Conservation (phyloP, 2,113 vertebrate species). For the Notiomystis cincta region DNA sequence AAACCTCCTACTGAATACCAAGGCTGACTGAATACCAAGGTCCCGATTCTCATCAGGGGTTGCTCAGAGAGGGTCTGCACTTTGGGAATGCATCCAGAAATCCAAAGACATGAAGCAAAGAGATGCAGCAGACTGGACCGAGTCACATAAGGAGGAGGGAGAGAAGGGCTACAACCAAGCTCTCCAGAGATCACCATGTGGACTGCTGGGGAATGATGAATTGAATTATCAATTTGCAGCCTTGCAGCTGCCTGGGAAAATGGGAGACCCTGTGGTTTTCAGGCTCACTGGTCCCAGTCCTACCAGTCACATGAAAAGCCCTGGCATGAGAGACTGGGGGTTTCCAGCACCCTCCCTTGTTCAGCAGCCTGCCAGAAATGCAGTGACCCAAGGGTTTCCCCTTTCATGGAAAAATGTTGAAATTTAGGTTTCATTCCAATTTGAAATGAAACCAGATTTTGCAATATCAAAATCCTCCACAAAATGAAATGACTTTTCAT, state of each 20-base stretch:
- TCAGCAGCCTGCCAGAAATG: neutral
- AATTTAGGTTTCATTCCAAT: conserved; percentile 20
- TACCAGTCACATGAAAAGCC: neutral
- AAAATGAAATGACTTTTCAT: neutral
- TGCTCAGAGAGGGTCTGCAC: neutral
- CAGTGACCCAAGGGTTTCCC: neutral
- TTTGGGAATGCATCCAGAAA: neutral
- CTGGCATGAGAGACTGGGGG: neutral
- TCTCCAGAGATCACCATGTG: neutral
- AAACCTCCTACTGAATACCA: neutral
- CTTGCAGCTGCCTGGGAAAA: neutral
- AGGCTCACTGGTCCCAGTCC: neutral
- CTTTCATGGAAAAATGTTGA: neutral
- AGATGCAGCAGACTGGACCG: neutral
- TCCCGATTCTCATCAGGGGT: neutral
- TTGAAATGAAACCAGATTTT: conserved; percentile 36
- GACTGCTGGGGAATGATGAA: neutral
- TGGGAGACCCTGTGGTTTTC: neutral
- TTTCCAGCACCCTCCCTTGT: neutral
- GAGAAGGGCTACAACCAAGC: neutral
- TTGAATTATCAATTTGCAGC: neutral
- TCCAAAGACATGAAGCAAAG: neutral
- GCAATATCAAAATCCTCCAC: neutral
- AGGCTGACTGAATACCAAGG: neutral
- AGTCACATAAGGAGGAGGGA: neutral